Conservation (phyloP, 2,797 vertebrate species). For the Parotocinclus haroldoi region DNA sequence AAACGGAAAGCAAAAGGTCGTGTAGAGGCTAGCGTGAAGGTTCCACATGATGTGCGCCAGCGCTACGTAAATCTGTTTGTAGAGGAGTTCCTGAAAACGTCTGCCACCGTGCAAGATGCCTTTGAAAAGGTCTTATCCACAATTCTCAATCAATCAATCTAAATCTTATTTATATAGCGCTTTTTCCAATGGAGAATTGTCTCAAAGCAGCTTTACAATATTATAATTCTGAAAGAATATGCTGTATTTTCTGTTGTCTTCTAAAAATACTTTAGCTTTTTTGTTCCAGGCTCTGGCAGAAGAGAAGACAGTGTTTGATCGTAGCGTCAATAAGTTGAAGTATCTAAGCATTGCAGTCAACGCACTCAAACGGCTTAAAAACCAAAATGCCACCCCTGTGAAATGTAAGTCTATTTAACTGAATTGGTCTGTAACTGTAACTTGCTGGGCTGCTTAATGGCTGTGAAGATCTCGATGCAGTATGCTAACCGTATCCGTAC, state of each 20-base stretch:
- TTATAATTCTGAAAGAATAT: no score
- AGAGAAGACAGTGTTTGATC: constrained; percentile 76
- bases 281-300: constrained; percentile 70
- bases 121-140: constrained; percentile 72
- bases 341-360: constrained; percentile 80
- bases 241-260: background rate
- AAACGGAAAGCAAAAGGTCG: constrained; percentile 61
- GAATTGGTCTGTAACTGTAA: constrained; percentile 21
- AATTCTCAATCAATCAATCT: no score
- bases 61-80: constrained; percentile 74
- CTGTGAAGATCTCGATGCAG: constrained; percentile 9
- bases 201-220: no score
- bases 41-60: constrained; percentile 75
- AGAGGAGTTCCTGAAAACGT: constrained; percentile 74
- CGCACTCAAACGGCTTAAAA: constrained; percentile 76
- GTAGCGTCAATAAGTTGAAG: constrained; percentile 76
- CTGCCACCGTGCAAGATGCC: constrained; percentile 71
- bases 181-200: no score
- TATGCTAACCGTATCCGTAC: constrained; percentile 24
- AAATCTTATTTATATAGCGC: no score
- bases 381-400: constrained; percentile 57
- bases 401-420: constrained; percentile 58
- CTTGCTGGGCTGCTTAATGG: constrained; percentile 1
- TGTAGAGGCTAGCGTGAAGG: constrained; percentile 63
- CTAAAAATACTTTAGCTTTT: background rate